phyloP scores from a whole-genome alignment of 2,113 vertebrate genomes.

The Macrotis lagotis region DNA sequence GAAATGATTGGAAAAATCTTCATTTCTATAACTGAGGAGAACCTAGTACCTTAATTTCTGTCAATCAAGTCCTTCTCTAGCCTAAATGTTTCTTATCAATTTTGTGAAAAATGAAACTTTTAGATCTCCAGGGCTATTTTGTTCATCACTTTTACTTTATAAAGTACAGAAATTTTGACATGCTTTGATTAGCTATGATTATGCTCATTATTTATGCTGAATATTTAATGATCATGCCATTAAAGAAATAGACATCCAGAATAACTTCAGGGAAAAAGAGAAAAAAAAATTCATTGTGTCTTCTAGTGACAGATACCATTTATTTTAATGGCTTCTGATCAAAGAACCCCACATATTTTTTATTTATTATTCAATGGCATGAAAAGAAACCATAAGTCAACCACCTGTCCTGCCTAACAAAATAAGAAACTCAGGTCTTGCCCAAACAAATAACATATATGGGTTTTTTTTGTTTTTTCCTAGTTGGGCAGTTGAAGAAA shows the following conservation, averaged over 20 bases:
- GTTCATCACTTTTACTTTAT: conserved; percentile 35
- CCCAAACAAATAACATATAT: background rate
- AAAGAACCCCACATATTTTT: background rate
- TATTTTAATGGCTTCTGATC: background rate
- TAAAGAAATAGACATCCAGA: background rate
- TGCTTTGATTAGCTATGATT: conserved; percentile 1
- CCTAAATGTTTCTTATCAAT: conserved; percentile 12
- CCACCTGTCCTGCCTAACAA: background rate
- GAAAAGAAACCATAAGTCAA: background rate
- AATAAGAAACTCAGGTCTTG: background rate
- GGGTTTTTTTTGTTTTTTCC: background rate
- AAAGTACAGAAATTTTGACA: conserved; percentile 28
- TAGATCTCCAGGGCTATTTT: background rate
- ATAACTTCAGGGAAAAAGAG: background rate
- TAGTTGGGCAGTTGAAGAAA: background rate
- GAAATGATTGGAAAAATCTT: background rate
- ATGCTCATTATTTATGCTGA: background rate
- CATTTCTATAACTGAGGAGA: conserved; percentile 1
- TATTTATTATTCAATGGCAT: background rate
- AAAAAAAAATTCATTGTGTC: background rate
- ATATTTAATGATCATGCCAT: background rate
- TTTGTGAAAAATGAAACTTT: conserved; percentile 43
- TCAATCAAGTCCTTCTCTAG: conserved; percentile 5
- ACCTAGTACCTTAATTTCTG: conserved; percentile 13
- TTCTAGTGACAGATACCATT: background rate